These are phyloP conservation scores for Procambarus clarkii DNA, from an alignment of 1,140 invertebrate species.

Conservation along the genomic window DNA sequence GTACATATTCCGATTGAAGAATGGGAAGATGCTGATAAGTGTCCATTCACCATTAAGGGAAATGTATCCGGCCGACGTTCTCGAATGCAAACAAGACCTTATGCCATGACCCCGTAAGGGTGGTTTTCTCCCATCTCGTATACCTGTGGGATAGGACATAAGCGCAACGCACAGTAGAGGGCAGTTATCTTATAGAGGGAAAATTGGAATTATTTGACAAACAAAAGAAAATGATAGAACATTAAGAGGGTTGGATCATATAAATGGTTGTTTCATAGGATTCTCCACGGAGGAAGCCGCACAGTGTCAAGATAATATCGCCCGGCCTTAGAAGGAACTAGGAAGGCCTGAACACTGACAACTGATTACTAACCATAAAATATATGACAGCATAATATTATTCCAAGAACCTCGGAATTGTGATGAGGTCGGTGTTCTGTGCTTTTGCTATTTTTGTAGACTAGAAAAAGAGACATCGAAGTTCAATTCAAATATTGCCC, in stretches of 20 bases:
- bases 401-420: background rate
- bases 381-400: background rate
- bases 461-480: too few species aligned
- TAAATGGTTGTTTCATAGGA: constrained; percentile 67
- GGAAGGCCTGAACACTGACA: too few species aligned
- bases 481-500: too few species aligned
- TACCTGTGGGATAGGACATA: constrained; percentile 18
- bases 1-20: constrained; percentile 70
- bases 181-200: constrained; percentile 65
- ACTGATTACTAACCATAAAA: background rate
- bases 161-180: constrained; percentile 41
- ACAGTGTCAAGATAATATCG: constrained; percentile 4
- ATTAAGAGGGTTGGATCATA: constrained; percentile 69
- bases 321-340: background rate
- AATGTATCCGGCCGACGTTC: constrained; percentile 17
- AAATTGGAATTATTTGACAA: constrained; percentile 71
- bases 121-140: background rate
- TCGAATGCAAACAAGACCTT: background rate
- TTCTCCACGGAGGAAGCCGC: constrained; percentile 17
- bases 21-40: constrained; percentile 69
- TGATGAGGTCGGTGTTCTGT: background rate
- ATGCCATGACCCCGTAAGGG: background rate
- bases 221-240: constrained; percentile 70
- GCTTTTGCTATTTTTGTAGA: too few species aligned
- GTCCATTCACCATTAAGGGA: constrained; percentile 60